Percentiles rank a stretch among this genome's conserved stretches.
phyloP scores from a whole-genome alignment of 2,888 invertebrate genomes.

The Rosalia funebris region DNA sequence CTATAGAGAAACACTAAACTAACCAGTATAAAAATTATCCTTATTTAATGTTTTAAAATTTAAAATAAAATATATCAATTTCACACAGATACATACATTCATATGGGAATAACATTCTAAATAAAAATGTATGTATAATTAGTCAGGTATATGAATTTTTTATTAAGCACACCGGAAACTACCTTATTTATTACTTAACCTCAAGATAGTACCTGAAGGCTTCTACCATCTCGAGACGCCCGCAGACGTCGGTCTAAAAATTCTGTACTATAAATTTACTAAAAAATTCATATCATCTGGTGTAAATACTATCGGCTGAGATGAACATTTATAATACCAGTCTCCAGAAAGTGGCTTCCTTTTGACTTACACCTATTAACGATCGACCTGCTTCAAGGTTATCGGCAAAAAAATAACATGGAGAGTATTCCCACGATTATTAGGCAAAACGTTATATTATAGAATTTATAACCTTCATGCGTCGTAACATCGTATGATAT shows the following conservation, averaged over 20 bases:
- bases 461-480: no score
- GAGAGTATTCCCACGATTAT: no score
- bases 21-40: slow-evolving; percentile 30
- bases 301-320: slow-evolving; percentile 5
- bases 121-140: slow-evolving; percentile 25
- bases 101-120: slow-evolving; percentile 10
- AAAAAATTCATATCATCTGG: background rate
- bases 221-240: slow-evolving; percentile 6
- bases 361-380: no score
- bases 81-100: slow-evolving; percentile 28
- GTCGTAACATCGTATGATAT: no score
- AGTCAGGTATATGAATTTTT: slow-evolving; percentile 4
- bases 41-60: slow-evolving; percentile 16
- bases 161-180: no score
- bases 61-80: slow-evolving; percentile 25
- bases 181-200: no score
- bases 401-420: no score
- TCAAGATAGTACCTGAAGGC: slow-evolving; percentile 4
- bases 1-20: slow-evolving; percentile 30
- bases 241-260: no score
- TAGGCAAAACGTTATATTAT: no score
- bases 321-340: slow-evolving; percentile 2
- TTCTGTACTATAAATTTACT: background rate
- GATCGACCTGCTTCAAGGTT: no score
- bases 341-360: no score